Conservation (phyloP, 2,888 invertebrate genomes). For the Chrysodeixis includens region DNA sequence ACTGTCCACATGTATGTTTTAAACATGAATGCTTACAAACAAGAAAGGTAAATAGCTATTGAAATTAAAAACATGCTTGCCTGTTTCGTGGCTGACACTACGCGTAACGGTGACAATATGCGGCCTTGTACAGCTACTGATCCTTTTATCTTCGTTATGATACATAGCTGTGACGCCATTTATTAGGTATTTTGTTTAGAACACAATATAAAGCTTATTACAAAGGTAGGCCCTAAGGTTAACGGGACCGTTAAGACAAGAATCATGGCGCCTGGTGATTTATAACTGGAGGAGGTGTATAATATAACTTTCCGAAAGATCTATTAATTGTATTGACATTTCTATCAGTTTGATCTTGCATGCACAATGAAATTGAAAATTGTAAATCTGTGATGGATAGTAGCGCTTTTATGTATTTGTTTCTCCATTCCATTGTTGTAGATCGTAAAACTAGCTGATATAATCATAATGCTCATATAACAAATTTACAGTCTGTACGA, state of each 20-base stretch:
- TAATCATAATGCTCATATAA: conserved; percentile 1
- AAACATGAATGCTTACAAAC: conserved; percentile 62
- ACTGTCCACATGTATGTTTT: conserved; percentile 57
- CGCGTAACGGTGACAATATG: conserved; percentile 68
- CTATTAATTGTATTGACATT: conserved; percentile 52
- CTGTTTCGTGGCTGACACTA: conserved; percentile 52
- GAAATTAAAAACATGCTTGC: conserved; percentile 65
- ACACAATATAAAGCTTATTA: conserved; percentile 52
- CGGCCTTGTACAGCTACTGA: conserved; percentile 70
- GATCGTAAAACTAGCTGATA: conserved; percentile 10
- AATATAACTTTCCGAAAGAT: conserved; percentile 39
- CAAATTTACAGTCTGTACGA: conserved; percentile 9
- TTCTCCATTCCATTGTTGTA: conserved; percentile 18
- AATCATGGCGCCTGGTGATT: conserved; percentile 50
- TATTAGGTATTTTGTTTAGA: conserved; percentile 65
- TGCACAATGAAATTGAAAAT: conserved; percentile 48
- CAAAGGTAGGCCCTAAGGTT: conserved; percentile 60
- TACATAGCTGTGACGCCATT: conserved; percentile 66
- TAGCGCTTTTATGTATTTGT: conserved; percentile 24
- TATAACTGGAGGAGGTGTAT: conserved; percentile 43
- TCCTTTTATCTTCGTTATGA: conserved; percentile 71
- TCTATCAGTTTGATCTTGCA: conserved; percentile 42
- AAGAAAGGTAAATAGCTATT: conserved; percentile 58
- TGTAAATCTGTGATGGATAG: conserved; percentile 38
- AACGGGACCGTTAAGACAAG: conserved; percentile 56